Percentiles rank a stretch among this genome's conserved stretches.
Conservation (phyloP, 2,888 invertebrate species). For the Trypoxylon attenuatum region DNA sequence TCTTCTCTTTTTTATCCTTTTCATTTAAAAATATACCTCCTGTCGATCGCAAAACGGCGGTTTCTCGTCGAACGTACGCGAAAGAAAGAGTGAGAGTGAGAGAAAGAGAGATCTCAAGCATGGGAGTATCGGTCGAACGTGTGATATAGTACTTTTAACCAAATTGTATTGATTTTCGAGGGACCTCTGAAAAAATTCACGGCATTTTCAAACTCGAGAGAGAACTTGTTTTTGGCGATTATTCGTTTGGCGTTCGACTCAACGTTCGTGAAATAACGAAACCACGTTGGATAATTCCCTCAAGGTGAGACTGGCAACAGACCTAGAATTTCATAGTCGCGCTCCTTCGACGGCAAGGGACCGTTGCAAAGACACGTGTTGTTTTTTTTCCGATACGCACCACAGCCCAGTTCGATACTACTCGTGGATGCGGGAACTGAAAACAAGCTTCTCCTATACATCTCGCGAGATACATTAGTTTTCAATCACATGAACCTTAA, state of each 20-base stretch:
- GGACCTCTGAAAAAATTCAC: not conserved
- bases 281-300: not conserved
- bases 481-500: slow-evolving; percentile 59
- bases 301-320: slow-evolving; percentile 3
- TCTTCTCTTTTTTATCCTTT: slow-evolving; percentile 24
- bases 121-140: slow-evolving; percentile 33
- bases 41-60: slow-evolving; percentile 36
- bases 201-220: too few species aligned
- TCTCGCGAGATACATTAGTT: slow-evolving; percentile 23
- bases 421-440: slow-evolving; percentile 30
- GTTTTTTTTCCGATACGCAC: slow-evolving; percentile 43
- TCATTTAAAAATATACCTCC: slow-evolving; percentile 53
- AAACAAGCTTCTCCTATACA: slow-evolving; percentile 32
- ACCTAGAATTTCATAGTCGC: slow-evolving; percentile 2
- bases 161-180: not conserved
- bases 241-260: too few species aligned
- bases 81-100: too few species aligned
- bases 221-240: too few species aligned
- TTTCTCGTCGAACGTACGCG: slow-evolving; percentile 19
- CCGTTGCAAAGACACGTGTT: slow-evolving; percentile 19
- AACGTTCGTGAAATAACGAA: not conserved
- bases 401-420: slow-evolving; percentile 48
- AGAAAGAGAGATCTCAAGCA: slow-evolving; percentile 27
- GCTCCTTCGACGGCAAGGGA: not conserved
- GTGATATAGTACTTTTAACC: slow-evolving; percentile 10